Evolutionary conservation across 1,140 invertebrate genomes (phyloP).

Genomic region (Ericerus pela): DNA sequence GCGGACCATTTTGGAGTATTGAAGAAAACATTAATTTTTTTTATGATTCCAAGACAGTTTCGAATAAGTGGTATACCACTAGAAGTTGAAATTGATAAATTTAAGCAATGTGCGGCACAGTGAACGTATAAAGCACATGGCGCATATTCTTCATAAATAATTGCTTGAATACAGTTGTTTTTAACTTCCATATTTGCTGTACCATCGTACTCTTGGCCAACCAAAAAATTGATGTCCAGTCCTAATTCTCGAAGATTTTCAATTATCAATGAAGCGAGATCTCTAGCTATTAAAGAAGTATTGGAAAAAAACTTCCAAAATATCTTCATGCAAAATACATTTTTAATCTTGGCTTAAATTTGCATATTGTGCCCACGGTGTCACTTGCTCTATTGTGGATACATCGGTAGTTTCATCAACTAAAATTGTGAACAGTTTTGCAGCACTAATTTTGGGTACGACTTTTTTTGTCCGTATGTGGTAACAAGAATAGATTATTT

Average conservation of each 20-base stretch:
- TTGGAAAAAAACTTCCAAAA: background rate
- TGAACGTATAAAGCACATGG: background rate
- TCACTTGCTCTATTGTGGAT: background rate
- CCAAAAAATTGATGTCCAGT: background rate
- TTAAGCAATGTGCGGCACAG: background rate
- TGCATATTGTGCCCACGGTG: background rate
- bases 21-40: background rate
- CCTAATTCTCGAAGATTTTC: background rate
- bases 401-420: background rate
- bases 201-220: background rate
- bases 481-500: slow-evolving; percentile 25
- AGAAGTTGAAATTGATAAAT: background rate
- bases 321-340: background rate
- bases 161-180: background rate
- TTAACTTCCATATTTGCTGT: background rate
- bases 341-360: background rate
- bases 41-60: background rate
- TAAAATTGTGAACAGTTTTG: background rate
- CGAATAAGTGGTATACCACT: background rate
- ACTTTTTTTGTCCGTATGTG: background rate
- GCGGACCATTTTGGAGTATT: background rate
- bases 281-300: background rate
- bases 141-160: background rate
- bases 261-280: background rate
- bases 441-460: background rate